Conservation (phyloP, 2,888 invertebrate genomes). For the Leptopilina myrica region DNA sequence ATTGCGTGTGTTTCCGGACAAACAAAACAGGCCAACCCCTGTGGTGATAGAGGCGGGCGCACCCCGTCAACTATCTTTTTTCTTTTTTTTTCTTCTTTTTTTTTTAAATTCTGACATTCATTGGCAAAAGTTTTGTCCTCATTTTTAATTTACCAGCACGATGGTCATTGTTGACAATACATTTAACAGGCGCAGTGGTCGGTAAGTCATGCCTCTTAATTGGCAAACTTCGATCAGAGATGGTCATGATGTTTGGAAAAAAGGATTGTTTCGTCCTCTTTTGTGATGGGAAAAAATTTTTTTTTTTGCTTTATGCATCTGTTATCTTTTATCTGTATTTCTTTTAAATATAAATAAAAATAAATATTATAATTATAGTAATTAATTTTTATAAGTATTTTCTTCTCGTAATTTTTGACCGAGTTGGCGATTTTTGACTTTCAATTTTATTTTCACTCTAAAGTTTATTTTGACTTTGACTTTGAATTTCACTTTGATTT, state of each 20-base stretch:
- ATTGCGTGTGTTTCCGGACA: slow-evolving; percentile 69
- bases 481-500: no score
- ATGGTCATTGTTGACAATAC: slow-evolving; percentile 56
- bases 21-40: slow-evolving; percentile 66
- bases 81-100: not conserved
- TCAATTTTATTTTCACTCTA: no score
- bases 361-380: no score
- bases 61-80: slow-evolving; percentile 62
- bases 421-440: no score
- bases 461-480: no score
- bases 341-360: no score
- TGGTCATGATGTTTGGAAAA: slow-evolving; percentile 52
- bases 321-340: no score
- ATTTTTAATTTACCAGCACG: slow-evolving; percentile 58
- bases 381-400: no score
- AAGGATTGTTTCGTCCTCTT: slow-evolving; percentile 45
- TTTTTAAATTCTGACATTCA: no score
- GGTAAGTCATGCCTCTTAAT: slow-evolving; percentile 72
- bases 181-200: slow-evolving; percentile 54
- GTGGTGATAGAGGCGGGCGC: slow-evolving; percentile 58
- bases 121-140: slow-evolving; percentile 62
- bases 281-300: slow-evolving; percentile 11
- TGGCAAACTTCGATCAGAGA: slow-evolving; percentile 54
- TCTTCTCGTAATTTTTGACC: no score
- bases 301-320: no score